A percentile compares a stretch with the other conserved stretches of the same genome.
Evolutionary conservation across 2,113 vertebrate genomes (phyloP).

Genomic region (Aldabrachelys gigantea): DNA sequence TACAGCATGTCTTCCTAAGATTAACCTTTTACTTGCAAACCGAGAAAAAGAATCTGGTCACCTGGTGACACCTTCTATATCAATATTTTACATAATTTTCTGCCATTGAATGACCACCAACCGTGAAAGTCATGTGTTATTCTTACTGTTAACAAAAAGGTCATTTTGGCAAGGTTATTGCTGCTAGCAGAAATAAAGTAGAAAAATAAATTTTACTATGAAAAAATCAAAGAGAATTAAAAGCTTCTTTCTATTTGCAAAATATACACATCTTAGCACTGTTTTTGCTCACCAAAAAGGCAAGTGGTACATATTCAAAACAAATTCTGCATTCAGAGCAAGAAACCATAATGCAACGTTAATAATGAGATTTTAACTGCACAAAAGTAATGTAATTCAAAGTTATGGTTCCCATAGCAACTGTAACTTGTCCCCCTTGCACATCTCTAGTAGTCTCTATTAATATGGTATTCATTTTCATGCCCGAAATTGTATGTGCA

Average conservation of each 20-base stretch:
- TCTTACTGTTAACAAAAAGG: neutral
- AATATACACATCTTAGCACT: neutral
- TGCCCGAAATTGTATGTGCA: neutral
- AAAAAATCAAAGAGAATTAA: neutral
- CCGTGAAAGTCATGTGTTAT: neutral
- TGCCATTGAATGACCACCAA: neutral
- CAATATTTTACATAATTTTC: neutral
- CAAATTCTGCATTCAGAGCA: neutral
- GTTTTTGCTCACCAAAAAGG: neutral
- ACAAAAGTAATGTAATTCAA: constrained; percentile 8
- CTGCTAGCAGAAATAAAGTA: neutral
- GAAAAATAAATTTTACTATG: neutral
- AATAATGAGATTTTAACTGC: neutral
- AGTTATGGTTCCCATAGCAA: neutral
- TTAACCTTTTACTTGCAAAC: neutral
- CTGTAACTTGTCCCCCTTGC: neutral
- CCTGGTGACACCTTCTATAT: constrained; percentile 16
- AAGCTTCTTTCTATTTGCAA: constrained; percentile 6
- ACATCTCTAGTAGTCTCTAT: neutral
- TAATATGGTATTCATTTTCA: neutral
- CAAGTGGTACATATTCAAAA: neutral
- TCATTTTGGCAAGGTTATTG: constrained; percentile 1
- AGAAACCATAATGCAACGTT: neutral
- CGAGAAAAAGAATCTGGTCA: neutral
- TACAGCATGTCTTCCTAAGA: constrained; percentile 22